Conservation (phyloP, 2,888 invertebrate species). For the Actias luna region DNA sequence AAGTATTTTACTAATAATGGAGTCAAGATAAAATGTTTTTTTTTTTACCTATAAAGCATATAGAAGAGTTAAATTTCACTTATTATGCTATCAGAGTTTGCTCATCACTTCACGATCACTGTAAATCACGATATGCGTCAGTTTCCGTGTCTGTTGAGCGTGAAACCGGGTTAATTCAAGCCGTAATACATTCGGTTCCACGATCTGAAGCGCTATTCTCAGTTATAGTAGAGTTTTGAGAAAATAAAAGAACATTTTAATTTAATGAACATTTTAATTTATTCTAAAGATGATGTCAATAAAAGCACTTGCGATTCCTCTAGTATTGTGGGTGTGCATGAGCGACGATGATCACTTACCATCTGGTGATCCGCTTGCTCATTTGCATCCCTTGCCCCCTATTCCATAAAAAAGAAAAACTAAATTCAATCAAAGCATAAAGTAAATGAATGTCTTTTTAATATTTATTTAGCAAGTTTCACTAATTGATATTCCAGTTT, state of each 20-base stretch:
- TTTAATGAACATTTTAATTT: neutral
- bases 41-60: neutral
- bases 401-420: too few species aligned
- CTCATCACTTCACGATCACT: neutral
- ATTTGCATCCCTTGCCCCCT: too few species aligned
- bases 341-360: too few species aligned
- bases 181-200: conserved; percentile 34
- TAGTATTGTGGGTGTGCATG: too few species aligned
- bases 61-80: neutral
- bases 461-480: too few species aligned
- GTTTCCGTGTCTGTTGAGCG: conserved; percentile 36
- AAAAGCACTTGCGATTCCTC: too few species aligned
- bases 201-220: conserved; percentile 31
- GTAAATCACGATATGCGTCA: conserved; percentile 36
- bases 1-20: neutral
- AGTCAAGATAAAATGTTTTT: neutral
- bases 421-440: too few species aligned
- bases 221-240: conserved; percentile 1
- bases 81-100: neutral
- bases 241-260: neutral
- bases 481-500: neutral
- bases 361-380: too few species aligned
- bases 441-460: too few species aligned
- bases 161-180: conserved; percentile 45
- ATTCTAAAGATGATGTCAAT: too few species aligned